Percentiles rank a stretch among this genome's conserved stretches.
These are phyloP conservation scores for Phania funesta DNA, from an alignment of 2,888 invertebrate species.

Conservation along the genomic window DNA sequence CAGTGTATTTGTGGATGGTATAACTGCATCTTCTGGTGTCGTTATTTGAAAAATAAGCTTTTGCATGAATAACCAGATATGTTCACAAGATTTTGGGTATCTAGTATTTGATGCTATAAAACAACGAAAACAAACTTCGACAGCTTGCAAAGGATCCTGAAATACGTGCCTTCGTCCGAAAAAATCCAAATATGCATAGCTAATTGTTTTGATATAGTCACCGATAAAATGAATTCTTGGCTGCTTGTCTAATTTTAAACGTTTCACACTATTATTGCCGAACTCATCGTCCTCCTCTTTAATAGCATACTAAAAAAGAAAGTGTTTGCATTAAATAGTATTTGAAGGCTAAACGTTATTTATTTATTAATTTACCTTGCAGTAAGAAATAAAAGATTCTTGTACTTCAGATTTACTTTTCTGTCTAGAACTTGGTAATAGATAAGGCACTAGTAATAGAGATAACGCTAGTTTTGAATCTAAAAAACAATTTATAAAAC, in stretches of 20 bases:
- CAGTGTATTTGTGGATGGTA: slow-evolving; percentile 43
- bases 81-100: slow-evolving; percentile 41
- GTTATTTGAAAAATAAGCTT: slow-evolving; percentile 39
- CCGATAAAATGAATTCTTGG: slow-evolving; percentile 29
- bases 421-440: slow-evolving; percentile 39
- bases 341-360: not conserved
- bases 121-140: slow-evolving; percentile 39
- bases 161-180: slow-evolving; percentile 25
- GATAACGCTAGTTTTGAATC: slow-evolving; percentile 52
- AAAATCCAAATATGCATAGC: slow-evolving; percentile 27
- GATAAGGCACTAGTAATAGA: slow-evolving; percentile 42
- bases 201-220: not conserved
- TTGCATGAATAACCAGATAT: slow-evolving; percentile 40
- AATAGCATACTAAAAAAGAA: not conserved
- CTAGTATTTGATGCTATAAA: slow-evolving; percentile 34
- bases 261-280: not conserved
- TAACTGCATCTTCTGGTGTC: slow-evolving; percentile 18
- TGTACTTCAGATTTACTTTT: slow-evolving; percentile 46
- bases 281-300: slow-evolving; percentile 21
- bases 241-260: slow-evolving; percentile 20
- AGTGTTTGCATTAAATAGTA: not conserved
- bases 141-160: slow-evolving; percentile 29
- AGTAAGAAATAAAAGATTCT: slow-evolving; percentile 48
- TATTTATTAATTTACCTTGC: slow-evolving; percentile 1
- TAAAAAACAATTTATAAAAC: not conserved